Evolutionary conservation across 1,140 invertebrate genomes (phyloP).

Genomic region (Eumeta japonica): DNA sequence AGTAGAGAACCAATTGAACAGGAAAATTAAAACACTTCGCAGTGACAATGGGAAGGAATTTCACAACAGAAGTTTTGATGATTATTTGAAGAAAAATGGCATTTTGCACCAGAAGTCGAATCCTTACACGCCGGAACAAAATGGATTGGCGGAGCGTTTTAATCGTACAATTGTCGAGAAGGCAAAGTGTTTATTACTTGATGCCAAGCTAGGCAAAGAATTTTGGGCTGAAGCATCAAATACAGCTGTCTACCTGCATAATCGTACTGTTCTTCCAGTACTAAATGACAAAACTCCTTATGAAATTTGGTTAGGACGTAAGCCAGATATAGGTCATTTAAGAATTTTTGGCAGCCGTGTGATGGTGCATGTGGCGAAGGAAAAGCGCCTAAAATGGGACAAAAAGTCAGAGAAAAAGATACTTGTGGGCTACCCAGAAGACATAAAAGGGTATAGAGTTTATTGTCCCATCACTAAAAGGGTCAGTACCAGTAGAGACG

Average conservation of each 20-base stretch:
- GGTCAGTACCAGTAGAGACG: slow-evolving; percentile 2
- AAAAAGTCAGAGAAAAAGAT: slow-evolving; percentile 22
- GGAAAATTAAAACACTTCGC: slow-evolving; percentile 24
- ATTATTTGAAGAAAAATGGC: slow-evolving; percentile 15
- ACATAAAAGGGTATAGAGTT: slow-evolving; percentile 24
- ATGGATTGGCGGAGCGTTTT: slow-evolving; percentile 29
- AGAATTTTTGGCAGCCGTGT: slow-evolving; percentile 23
- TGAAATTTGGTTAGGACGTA: too few species aligned
- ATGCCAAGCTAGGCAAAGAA: slow-evolving; percentile 19
- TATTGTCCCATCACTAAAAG: slow-evolving; percentile 6
- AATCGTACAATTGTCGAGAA: slow-evolving; percentile 19
- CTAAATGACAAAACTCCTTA: too few species aligned
- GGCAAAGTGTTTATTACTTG: slow-evolving; percentile 24
- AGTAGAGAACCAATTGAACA: slow-evolving; percentile 27
- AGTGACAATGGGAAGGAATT: slow-evolving; percentile 36
- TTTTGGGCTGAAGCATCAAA: too few species aligned
- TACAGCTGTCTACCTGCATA: slow-evolving; percentile 13
- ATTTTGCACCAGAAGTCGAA: slow-evolving; percentile 32
- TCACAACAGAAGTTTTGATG: slow-evolving; percentile 16
- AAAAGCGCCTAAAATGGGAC: slow-evolving; percentile 26
- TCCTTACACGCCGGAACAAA: slow-evolving; percentile 48
- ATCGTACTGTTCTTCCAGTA: too few species aligned
- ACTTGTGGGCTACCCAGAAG: slow-evolving; percentile 19
- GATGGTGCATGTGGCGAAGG: slow-evolving; percentile 14
- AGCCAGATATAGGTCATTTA: too few species aligned